These are phyloP conservation scores for Euphysa ruthae DNA, from an alignment of 30 jellyfish, hydroid and myxozoan genomes.

Conservation along the genomic window DNA sequence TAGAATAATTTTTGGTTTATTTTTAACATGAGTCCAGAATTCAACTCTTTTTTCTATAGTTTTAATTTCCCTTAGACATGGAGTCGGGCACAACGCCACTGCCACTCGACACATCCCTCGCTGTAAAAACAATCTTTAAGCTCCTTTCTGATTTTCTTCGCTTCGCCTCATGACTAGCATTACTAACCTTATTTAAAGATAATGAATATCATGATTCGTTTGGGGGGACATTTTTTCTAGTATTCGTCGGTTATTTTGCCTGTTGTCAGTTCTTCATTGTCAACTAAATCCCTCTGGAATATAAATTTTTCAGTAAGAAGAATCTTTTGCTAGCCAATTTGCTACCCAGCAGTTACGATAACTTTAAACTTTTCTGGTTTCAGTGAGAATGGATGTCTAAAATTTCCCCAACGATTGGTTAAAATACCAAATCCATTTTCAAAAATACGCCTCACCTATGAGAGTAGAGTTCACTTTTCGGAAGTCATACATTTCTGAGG, in stretches of 20 bases:
- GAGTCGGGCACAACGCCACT: constrained; percentile 33
- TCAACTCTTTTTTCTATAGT: not conserved
- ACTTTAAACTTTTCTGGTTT: not conserved
- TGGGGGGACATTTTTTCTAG: constrained; percentile 21
- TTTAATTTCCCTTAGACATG: constrained; percentile 10
- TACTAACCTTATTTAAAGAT: constrained; percentile 8
- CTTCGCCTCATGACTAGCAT: constrained; percentile 33
- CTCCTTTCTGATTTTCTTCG: constrained; percentile 30
- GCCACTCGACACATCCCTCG: constrained; percentile 46
- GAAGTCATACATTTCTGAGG: no score
- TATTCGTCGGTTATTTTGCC: constrained; percentile 33
- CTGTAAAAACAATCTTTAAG: constrained; percentile 1
- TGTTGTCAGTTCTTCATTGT: constrained; percentile 25
- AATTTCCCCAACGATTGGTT: not conserved
- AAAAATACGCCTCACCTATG: no score
- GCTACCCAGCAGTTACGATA: constrained; percentile 5
- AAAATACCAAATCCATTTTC: not conserved
- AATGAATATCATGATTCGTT: constrained; percentile 31
- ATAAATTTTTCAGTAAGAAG: not conserved
- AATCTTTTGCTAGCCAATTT: no score
- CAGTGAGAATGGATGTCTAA: constrained; percentile 2
- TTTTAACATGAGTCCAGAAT: not conserved
- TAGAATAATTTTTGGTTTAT: not conserved
- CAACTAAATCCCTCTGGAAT: constrained; percentile 9
- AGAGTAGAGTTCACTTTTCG: no score